Base-by-base conservation (phyloP, 2,888 invertebrate species). In the Athalia rosae region DNA sequence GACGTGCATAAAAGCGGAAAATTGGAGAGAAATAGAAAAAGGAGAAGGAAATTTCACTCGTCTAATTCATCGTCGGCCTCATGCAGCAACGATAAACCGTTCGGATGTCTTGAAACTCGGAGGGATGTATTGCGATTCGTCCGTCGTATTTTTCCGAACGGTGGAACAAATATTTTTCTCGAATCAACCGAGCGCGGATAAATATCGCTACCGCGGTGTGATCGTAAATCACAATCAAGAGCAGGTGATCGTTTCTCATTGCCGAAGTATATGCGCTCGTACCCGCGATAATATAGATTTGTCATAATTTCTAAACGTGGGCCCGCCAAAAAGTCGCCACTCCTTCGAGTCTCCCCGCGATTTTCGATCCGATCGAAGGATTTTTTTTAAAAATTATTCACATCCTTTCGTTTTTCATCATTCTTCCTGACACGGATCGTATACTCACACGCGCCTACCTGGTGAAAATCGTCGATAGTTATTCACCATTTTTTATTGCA, bases 141-240 rank as follows among this genome's bases (percentile, higher is more conserved):
- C 71, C 58, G 45, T 11, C 71, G 58, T 58, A 71, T 71, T 71
- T 71, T 71, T 71, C 71, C 85, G 83, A 82, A 82, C 2, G 28
- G 2, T 28, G 2, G 28, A 28, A 85, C 85, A 85, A 80, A 79
- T 82, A 82, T 81, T 84, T 80, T 80, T 76, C 76, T 53, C 15
- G 76, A 79, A 62, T 80, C 82, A 78, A 59, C 80, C 80, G 79
- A 76, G 80, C 82, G 83, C 28, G 28, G 28, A 28, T 28, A 28
- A 28, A 28, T 28, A 28, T 28, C 28, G 78, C 79, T 79, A 81
- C 81, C 80, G 78, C 81, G 63, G 11, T 4, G 56, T 11, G n/a
- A 62, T 80, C 82, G 85, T 86, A 85, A 85, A 86, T 86, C 86
- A 86, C 85, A 83, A 86, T 86, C 86, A 86, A 85, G 85, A 82